phyloP scores from a whole-genome alignment of 2,888 invertebrate species.

The Drosophila neoperkinsi region DNA sequence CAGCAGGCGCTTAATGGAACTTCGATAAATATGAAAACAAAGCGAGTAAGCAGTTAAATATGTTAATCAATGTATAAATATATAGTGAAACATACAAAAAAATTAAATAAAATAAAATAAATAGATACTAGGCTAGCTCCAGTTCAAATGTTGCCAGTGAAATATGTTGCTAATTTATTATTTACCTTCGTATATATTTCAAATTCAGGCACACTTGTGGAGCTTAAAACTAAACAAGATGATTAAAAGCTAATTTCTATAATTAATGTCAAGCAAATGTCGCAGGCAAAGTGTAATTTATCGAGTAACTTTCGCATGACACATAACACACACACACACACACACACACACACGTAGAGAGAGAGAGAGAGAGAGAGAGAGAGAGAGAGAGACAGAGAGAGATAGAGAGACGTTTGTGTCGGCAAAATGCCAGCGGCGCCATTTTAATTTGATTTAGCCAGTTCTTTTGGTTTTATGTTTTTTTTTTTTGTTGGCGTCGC shows the following conservation, averaged over 20 bases:
- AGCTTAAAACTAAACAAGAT: neutral
- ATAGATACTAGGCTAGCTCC: too few species aligned
- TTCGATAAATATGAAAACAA: conserved; percentile 24
- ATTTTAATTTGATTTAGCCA: conserved; percentile 72
- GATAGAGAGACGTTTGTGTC: conserved; percentile 40
- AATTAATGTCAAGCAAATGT: conserved; percentile 67
- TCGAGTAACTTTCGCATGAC: conserved; percentile 53
- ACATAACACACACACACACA: conserved; percentile 27
- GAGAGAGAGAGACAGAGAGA: neutral
- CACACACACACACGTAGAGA: neutral
- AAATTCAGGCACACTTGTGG: too few species aligned
- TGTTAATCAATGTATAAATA: neutral
- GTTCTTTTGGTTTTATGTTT: conserved; percentile 16
- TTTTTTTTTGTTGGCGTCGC: conserved; percentile 54
- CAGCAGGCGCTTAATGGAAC: conserved; percentile 52
- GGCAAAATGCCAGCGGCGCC: conserved; percentile 63
- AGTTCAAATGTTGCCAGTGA: neutral
- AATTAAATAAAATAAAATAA: neutral
- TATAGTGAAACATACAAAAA: neutral
- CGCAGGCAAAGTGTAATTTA: conserved; percentile 58
- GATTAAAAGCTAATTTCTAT: conserved; percentile 36
- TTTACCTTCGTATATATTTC: neutral
- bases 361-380: conserved; percentile 9
- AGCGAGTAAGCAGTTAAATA: neutral
- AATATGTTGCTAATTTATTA: neutral